Evolutionary conservation across 2,113 vertebrate species (phyloP).

Genomic region (Barnardius zonarius): DNA sequence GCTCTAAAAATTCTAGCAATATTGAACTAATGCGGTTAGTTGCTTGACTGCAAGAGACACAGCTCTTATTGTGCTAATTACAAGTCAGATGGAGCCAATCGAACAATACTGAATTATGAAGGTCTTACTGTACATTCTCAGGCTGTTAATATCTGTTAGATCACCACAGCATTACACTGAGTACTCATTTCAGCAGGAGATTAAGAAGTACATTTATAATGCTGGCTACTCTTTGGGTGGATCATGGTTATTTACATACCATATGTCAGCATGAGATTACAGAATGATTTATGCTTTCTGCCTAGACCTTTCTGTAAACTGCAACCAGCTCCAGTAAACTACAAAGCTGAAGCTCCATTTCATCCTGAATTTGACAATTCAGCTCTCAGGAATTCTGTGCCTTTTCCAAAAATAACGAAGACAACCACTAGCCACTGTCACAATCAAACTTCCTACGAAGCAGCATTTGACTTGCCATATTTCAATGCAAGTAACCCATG

Average conservation of each 20-base stretch:
- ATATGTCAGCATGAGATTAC: constrained; percentile 58
- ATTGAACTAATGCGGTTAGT: neutral
- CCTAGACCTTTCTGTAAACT: constrained; percentile 53
- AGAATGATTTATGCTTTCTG: constrained; percentile 48
- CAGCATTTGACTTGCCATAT: constrained; percentile 17
- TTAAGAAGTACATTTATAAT: constrained; percentile 46
- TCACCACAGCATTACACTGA: constrained; percentile 50
- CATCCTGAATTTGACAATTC: constrained; percentile 49
- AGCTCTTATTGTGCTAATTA: neutral
- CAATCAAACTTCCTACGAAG: constrained; percentile 37
- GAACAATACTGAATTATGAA: constrained; percentile 57
- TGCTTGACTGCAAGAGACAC: neutral
- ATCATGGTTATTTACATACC: constrained; percentile 51
- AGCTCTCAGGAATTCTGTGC: neutral
- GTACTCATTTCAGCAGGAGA: constrained; percentile 52
- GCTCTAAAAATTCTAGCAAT: neutral
- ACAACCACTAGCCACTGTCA: neutral
- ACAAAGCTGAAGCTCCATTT: neutral
- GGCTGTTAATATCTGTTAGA: constrained; percentile 56
- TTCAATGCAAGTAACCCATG: neutral
- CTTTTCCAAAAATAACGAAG: constrained; percentile 3
- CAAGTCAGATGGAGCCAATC: constrained; percentile 12
- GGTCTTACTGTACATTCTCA: constrained; percentile 27
- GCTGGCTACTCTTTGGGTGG: constrained; percentile 28
- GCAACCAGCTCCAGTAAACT: neutral